Evolutionary conservation across 2,113 vertebrate species (phyloP).

Genomic region (Megaleporinus macrocephalus): DNA sequence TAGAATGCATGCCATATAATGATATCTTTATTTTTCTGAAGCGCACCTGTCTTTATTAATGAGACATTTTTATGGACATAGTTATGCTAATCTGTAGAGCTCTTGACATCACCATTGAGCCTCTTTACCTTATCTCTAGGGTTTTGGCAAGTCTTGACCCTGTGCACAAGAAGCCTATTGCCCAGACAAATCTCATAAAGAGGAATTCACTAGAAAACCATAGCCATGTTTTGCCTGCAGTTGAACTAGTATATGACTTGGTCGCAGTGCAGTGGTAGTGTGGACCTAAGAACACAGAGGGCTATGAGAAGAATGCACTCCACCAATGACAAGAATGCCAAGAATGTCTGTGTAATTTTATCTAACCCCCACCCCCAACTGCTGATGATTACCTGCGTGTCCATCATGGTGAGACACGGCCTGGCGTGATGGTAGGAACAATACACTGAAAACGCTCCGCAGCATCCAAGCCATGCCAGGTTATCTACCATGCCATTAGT

Average conservation of each 20-base stretch:
- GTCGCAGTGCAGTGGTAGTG: constrained; percentile 25
- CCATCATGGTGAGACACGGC: constrained; percentile 36
- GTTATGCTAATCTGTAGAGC: neutral
- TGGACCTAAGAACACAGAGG: constrained; percentile 64
- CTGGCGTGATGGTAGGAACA: neutral
- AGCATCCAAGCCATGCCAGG: neutral
- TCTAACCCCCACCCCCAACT: constrained; percentile 61
- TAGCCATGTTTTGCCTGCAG: neutral
- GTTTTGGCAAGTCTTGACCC: neutral
- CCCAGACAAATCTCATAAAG: neutral
- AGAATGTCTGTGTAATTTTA: constrained; percentile 75
- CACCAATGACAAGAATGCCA: constrained; percentile 70
- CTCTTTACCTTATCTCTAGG: neutral
- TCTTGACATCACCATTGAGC: neutral
- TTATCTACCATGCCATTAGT: neutral
- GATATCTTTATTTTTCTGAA: constrained; percentile 6
- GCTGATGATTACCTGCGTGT: constrained; percentile 62
- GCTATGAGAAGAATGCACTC: constrained; percentile 72
- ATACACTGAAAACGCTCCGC: neutral
- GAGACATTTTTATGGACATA: neutral
- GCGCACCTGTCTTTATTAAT: neutral
- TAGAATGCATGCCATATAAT: neutral
- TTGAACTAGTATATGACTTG: neutral
- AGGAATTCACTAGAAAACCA: neutral
- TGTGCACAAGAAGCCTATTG: neutral